Conservation (phyloP, 92 coral and sea anemone species). For the Nematostella vectensis region DNA sequence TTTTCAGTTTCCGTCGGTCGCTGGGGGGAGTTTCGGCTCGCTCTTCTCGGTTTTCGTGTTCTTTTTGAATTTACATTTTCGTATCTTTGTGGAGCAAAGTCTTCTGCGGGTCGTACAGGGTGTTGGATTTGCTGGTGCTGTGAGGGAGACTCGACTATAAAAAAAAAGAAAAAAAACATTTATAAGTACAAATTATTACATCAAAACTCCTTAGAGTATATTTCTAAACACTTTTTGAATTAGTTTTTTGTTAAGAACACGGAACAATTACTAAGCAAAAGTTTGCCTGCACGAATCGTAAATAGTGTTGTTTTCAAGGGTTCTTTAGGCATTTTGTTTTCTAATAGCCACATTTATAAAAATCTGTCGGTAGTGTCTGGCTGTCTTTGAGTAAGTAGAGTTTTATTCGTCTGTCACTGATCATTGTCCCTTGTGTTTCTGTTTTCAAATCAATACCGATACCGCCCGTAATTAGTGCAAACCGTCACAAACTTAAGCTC, state of each 20-base stretch:
- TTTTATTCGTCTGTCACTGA: too few relatives aligned
- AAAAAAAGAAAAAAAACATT: constrained; percentile 3
- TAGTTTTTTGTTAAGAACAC: too few relatives aligned
- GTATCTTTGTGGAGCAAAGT: constrained; percentile 49
- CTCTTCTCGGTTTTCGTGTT: constrained; percentile 67
- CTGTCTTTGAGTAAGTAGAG: too few relatives aligned
- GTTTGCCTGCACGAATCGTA: too few relatives aligned
- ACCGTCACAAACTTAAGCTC: too few relatives aligned
- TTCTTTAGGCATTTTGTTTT: too few relatives aligned
- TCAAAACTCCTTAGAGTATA: background rate
- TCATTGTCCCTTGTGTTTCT: background rate
- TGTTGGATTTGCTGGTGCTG: constrained; percentile 11
- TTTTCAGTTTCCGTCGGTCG: constrained; percentile 63
- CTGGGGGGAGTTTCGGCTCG: constrained; percentile 68
- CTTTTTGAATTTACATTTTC: constrained; percentile 44
- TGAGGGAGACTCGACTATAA: constrained; percentile 46
- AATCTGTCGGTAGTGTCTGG: too few relatives aligned
- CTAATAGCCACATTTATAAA: too few relatives aligned
- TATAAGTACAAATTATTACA: background rate
- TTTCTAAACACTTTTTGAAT: constrained; percentile 1
- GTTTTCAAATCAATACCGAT: background rate
- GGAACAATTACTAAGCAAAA: too few relatives aligned
- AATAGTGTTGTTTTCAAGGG: too few relatives aligned
- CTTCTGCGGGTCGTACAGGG: constrained; percentile 37
- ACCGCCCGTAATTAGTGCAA: background rate